These are phyloP conservation scores for Carcinoscorpius rotundicauda DNA, from an alignment of 1,140 invertebrate genomes.

Conservation along the genomic window DNA sequence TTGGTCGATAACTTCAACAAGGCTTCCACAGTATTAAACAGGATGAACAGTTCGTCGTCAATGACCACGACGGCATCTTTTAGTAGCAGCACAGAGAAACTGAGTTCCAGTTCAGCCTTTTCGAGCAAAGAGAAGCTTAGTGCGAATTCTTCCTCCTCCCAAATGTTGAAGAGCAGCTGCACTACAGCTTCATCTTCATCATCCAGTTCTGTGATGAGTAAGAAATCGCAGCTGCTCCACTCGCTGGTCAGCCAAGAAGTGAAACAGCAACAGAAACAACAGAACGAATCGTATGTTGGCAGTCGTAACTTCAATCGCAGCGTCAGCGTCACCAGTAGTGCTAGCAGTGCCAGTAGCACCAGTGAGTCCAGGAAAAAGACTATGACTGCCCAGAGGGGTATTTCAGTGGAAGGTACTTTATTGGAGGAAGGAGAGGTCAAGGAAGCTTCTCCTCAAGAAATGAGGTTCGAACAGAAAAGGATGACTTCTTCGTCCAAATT, in stretches of 20 bases:
- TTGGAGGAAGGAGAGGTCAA: background rate
- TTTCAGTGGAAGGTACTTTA: background rate
- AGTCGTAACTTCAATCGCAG: constrained; percentile 15
- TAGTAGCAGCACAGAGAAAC: background rate
- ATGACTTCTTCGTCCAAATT: constrained; percentile 46
- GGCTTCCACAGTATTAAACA: background rate
- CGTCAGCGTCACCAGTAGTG: constrained; percentile 16
- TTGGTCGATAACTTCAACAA: background rate
- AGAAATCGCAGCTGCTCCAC: background rate
- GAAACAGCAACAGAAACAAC: constrained; percentile 1
- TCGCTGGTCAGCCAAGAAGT: background rate
- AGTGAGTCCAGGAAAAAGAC: constrained; percentile 4
- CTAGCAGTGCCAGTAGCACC: constrained; percentile 5
- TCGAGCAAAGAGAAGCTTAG: too few relatives aligned
- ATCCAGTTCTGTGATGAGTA: constrained; percentile 3
- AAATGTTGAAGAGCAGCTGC: constrained; percentile 1
- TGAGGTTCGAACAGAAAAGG: constrained; percentile 65
- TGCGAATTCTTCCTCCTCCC: background rate
- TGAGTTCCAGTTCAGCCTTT: background rate
- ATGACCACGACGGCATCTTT: background rate
- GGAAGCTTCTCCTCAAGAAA: constrained; percentile 39
- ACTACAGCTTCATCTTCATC: background rate
- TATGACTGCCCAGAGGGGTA: background rate
- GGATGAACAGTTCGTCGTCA: background rate
- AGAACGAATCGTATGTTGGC: constrained; percentile 1